phyloP scores from a whole-genome alignment of 1,140 invertebrate species.

The Arctopsyche grandis region DNA sequence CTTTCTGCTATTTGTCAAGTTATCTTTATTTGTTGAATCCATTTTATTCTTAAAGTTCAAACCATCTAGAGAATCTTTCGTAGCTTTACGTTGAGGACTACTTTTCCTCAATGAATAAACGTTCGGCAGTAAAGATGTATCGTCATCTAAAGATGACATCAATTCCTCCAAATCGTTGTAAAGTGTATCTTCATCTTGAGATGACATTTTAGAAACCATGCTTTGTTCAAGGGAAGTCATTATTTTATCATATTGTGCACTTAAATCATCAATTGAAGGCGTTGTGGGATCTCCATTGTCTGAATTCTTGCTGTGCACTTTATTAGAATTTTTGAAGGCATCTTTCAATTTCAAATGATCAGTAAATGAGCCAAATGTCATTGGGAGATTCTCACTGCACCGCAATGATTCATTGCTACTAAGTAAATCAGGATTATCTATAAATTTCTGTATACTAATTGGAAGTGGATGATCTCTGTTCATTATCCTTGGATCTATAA shows the following conservation, averaged over 20 bases:
- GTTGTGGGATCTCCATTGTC: conserved; percentile 54
- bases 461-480: conserved; percentile 51
- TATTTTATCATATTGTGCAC: conserved; percentile 64
- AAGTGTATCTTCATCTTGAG: conserved; percentile 64
- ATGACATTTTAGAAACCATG: conserved; percentile 63
- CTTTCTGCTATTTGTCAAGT: neutral
- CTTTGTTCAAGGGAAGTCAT: conserved; percentile 66
- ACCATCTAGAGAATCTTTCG: conserved; percentile 50
- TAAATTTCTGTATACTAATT: conserved; percentile 50
- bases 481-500: conserved; percentile 52
- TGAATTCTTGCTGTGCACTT: conserved; percentile 13
- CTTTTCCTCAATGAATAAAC: conserved; percentile 39
- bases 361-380: conserved; percentile 32
- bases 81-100: conserved; percentile 15
- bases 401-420: conserved; percentile 51
- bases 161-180: conserved; percentile 66
- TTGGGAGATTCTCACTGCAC: conserved; percentile 43
- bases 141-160: conserved; percentile 65
- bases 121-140: conserved; percentile 52
- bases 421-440: conserved; percentile 49
- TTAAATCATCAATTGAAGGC: conserved; percentile 60
- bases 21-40: conserved; percentile 31
- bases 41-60: conserved; percentile 48
- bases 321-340: neutral
- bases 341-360: conserved; percentile 32